phyloP scores from a whole-genome alignment of 2,797 vertebrate genomes.

The Pristis pectinata region DNA sequence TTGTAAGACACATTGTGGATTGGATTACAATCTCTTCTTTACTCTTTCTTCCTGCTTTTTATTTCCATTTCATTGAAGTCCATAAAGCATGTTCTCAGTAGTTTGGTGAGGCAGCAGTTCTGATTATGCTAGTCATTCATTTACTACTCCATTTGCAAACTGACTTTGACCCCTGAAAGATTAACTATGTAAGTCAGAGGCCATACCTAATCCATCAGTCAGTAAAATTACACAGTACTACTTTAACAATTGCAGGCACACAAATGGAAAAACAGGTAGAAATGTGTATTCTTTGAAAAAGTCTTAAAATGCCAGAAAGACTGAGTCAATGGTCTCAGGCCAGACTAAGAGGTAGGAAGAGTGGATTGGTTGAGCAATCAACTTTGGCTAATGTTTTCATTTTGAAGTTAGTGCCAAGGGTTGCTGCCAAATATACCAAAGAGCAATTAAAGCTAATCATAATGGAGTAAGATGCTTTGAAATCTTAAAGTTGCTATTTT shows the following conservation, averaged over 20 bases:
- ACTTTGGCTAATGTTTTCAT: neutral
- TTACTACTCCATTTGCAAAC: neutral
- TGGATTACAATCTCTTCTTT: neutral
- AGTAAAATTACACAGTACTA: neutral
- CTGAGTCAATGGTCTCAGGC: neutral
- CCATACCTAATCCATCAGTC: neutral
- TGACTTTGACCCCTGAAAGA: neutral
- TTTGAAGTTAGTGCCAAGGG: neutral
- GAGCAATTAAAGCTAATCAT: slow-evolving; percentile 1
- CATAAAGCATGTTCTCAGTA: neutral
- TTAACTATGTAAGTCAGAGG: neutral
- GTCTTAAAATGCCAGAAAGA: neutral
- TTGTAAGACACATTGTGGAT: neutral
- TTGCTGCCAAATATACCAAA: neutral
- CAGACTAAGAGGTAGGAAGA: neutral
- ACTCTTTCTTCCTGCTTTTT: neutral
- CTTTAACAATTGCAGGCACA: neutral
- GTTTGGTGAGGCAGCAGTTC: neutral
- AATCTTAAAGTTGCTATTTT: neutral
- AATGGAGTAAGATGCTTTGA: neutral
- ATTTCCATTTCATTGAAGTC: neutral
- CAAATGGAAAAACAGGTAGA: neutral
- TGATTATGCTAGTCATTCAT: neutral
- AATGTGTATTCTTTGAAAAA: neutral
- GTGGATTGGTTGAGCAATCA: neutral